These are phyloP conservation scores for Lemur catta DNA, from an alignment of 2,797 vertebrate genomes.

Conservation along the genomic window DNA sequence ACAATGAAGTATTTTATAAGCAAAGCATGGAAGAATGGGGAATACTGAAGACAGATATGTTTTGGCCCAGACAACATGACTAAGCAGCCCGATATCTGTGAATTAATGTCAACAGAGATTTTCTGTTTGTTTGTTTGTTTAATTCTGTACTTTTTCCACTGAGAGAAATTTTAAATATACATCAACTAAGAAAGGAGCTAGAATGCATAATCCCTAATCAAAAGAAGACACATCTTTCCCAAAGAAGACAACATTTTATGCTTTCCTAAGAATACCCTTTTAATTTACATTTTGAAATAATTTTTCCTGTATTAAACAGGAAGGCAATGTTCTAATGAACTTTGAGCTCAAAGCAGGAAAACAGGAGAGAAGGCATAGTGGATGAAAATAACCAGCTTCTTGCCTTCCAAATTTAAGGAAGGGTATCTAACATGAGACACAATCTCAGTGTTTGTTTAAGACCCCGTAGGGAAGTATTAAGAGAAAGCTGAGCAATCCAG, in stretches of 20 bases:
- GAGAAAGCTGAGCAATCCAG: not conserved
- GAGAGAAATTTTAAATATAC: not conserved
- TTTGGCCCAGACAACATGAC: not conserved
- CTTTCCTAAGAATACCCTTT: slow-evolving; percentile 10
- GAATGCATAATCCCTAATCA: not conserved
- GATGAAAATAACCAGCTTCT: not conserved
- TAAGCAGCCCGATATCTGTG: not conserved
- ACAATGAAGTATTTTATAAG: not conserved
- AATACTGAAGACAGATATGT: not conserved
- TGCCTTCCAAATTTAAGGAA: not conserved
- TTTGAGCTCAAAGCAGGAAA: not conserved
- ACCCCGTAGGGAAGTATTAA: not conserved
- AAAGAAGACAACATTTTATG: not conserved
- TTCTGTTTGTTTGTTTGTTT: not conserved
- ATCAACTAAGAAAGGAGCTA: not conserved
- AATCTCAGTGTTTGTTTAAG: not conserved
- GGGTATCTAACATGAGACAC: not conserved
- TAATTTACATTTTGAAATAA: slow-evolving; percentile 15
- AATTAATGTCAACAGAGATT: not conserved
- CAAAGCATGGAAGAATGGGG: not conserved
- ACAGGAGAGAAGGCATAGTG: not conserved
- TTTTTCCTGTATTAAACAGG: not conserved
- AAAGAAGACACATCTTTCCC: not conserved
- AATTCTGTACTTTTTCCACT: not conserved
- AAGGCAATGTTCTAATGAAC: slow-evolving; percentile 13